Evolutionary conservation across 2,113 vertebrate species (phyloP).

Genomic region (Copsychus sechellarum): DNA sequence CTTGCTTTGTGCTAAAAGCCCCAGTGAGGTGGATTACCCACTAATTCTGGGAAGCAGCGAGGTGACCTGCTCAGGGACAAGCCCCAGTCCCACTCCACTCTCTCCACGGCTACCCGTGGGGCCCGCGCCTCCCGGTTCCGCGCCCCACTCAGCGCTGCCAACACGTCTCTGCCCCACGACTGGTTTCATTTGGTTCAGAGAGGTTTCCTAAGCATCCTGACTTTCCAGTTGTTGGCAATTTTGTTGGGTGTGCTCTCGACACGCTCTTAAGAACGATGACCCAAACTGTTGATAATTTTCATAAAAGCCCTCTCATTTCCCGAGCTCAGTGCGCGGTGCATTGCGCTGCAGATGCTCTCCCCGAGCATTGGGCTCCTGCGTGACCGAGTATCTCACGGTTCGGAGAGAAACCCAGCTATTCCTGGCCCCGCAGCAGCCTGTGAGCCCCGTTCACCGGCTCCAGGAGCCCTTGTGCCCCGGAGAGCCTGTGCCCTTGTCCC

Average conservation of each 20-base stretch:
- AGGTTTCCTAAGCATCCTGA: not conserved
- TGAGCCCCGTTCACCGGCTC: not conserved
- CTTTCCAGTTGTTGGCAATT: not conserved
- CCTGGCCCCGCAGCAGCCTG: not conserved
- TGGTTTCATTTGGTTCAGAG: not conserved
- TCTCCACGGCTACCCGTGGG: not conserved
- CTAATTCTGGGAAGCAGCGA: not conserved
- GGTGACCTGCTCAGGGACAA: not conserved
- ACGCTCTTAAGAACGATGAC: not conserved
- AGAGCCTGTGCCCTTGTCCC: not conserved
- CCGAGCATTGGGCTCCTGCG: not conserved
- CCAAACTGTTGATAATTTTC: not conserved
- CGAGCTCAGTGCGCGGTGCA: not conserved
- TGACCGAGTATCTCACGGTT: not conserved
- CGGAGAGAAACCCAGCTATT: not conserved
- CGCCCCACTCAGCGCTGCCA: not conserved
- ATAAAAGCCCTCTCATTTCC: not conserved
- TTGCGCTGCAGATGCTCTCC: not conserved
- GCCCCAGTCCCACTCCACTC: rapidly evolving
- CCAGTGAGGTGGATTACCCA: not conserved
- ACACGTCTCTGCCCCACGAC: not conserved
- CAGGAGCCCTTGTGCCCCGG: not conserved
- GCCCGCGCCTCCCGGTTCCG: not conserved
- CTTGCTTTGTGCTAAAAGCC: not conserved
- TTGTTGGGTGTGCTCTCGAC: not conserved